Evolutionary conservation across 1,140 invertebrate genomes (phyloP).

Genomic region (Meloidogyne hapla): DNA sequence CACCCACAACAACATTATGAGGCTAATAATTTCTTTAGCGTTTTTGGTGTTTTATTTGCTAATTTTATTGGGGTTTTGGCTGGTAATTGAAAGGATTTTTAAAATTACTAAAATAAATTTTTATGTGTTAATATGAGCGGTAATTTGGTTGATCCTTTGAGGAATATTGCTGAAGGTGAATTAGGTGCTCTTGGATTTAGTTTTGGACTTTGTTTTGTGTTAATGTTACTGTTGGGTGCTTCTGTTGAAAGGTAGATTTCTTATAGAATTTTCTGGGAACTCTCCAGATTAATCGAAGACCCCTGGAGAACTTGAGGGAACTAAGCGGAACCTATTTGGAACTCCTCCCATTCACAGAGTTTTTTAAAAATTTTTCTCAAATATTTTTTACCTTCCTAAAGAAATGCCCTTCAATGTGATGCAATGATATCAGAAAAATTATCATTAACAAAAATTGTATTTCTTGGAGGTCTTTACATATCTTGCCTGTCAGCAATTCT

Average conservation of each 20-base stretch:
- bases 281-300: too few species aligned
- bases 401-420: slow-evolving; percentile 72
- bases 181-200: slow-evolving; percentile 82
- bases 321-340: too few species aligned
- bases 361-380: too few species aligned
- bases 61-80: slow-evolving; percentile 88
- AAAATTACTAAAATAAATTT: neutral
- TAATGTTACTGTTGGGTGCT: slow-evolving; percentile 82
- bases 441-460: slow-evolving; percentile 72
- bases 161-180: slow-evolving; percentile 89
- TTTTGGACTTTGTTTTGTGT: slow-evolving; percentile 72
- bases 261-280: too few species aligned
- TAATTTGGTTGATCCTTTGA: slow-evolving; percentile 83
- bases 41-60: slow-evolving; percentile 91
- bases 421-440: slow-evolving; percentile 81
- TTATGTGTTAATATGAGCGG: slow-evolving; percentile 88
- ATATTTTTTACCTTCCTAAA: too few species aligned
- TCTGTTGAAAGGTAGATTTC: slow-evolving; percentile 74
- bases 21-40: slow-evolving; percentile 78
- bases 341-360: too few species aligned
- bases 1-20: slow-evolving; percentile 8
- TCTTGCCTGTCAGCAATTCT: slow-evolving; percentile 90
- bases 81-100: slow-evolving; percentile 69
- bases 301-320: too few species aligned
- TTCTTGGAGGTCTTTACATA: slow-evolving; percentile 86